Base-by-base conservation (phyloP, 1,140 invertebrate species). In the Bombyx mori region DNA sequence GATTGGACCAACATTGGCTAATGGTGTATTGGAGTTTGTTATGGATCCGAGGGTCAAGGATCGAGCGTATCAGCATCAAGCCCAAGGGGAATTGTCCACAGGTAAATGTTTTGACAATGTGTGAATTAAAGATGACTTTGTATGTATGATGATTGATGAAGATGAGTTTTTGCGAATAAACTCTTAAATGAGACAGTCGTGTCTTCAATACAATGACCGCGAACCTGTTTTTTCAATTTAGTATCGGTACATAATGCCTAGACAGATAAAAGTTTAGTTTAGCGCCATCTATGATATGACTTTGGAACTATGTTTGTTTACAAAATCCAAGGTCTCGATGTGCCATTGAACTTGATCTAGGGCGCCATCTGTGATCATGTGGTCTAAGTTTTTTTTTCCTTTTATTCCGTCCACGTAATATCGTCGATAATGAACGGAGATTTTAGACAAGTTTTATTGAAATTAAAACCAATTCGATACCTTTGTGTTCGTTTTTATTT, bases 11-110 rank as follows among this genome's bases (percentile, higher is more conserved):
- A 91, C 83, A 75, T 89, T 63, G 76, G 77, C 79, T 1, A 88
- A 83, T 60, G 93, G 93, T 44, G 79, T 93, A 42, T 78, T 94
- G n/a, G 92, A 94, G 72, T 94, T 95, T 69, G 90, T 91, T 4
- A 75, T 95, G 62, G 92, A 93, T 62, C 90, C 90, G 42, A 90
- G 89, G 72, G 66, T 84, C 2, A 90, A 80, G 63, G 88, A 73
- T 62, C 77, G 69, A 65, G 49, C 75, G 7, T 83, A 78, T 26
- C 26, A 35, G 4, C 62, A 71, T 60, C 75, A 79, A 8, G 60
- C 66, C 6, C 68, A 75, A 42, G 69, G 71, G 22, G 78, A 83
- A 70, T 46, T 79, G 9, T 68, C 78, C 42, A 86, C 84, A 54
- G 82, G 84, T 87, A 66, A 48, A n/a, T 12, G 18, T 10, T 49